Percentiles rank a stretch among this genome's conserved stretches.
Evolutionary conservation across 2,888 invertebrate genomes (phyloP).

Genomic region (Scrobipalpa atriplicella): DNA sequence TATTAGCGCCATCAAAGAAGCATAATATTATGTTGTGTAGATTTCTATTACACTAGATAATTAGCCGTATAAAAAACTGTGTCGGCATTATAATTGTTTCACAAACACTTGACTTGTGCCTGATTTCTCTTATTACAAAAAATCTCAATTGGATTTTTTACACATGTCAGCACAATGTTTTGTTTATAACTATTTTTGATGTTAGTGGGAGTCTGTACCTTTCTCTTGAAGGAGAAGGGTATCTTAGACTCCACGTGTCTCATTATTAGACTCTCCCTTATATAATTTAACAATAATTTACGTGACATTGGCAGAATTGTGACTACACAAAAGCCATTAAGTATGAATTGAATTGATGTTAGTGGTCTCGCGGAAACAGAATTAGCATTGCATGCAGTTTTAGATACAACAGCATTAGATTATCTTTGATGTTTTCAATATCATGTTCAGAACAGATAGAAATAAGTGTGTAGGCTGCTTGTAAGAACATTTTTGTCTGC

Average conservation of each 20-base stretch:
- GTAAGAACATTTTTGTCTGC: not conserved
- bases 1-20: not conserved
- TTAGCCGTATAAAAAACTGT: not conserved
- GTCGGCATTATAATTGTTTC: not conserved
- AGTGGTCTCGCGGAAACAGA: not conserved
- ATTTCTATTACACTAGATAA: not conserved
- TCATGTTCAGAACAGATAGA: not conserved
- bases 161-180: too few relatives aligned
- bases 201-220: too few relatives aligned
- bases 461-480: not conserved
- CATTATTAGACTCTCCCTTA: too few relatives aligned
- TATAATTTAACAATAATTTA: too few relatives aligned
- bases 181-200: too few relatives aligned
- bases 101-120: not conserved
- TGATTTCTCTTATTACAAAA: conserved; percentile 5
- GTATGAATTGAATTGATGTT: too few relatives aligned
- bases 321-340: too few relatives aligned
- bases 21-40: not conserved
- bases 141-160: too few relatives aligned
- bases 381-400: not conserved
- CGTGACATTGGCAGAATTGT: too few relatives aligned
- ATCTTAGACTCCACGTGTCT: too few relatives aligned
- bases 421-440: not conserved
- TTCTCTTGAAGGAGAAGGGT: too few relatives aligned
- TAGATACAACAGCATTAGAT: not conserved